Percentiles rank a stretch among this genome's conserved stretches.
These are phyloP conservation scores for Rhabdomys pumilio DNA, from an alignment of 2,797 vertebrate genomes.

Conservation along the genomic window DNA sequence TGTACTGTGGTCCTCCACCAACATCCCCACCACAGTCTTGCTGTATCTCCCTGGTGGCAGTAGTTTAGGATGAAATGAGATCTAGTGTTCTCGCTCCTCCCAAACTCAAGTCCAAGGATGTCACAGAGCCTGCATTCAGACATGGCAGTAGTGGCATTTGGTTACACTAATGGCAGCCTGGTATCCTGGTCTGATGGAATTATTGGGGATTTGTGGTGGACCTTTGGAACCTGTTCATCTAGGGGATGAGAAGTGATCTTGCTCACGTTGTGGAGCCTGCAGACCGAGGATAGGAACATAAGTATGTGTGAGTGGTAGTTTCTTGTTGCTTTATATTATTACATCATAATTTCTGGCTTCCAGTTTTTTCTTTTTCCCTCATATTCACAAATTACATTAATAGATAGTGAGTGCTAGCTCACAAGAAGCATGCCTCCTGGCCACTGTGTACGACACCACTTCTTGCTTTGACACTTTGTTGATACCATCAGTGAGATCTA, in stretches of 20 bases:
- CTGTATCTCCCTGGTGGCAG: rapidly evolving
- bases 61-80: not conserved
- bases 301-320: too few species aligned
- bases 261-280: rapidly evolving
- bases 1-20: too few species aligned
- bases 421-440: not conserved
- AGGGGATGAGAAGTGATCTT: rapidly evolving
- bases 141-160: rapidly evolving
- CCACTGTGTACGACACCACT: rapidly evolving
- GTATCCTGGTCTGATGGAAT: too few species aligned
- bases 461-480: rapidly evolving
- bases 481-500: rapidly evolving
- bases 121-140: not conserved
- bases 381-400: not conserved
- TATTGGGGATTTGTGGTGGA: not conserved
- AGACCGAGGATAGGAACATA: not conserved
- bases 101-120: not conserved
- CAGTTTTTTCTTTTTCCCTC: not conserved
- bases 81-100: not conserved
- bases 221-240: rapidly evolving
- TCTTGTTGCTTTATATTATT: not conserved
- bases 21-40: too few species aligned
- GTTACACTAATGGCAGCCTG: rapidly evolving
- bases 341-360: too few species aligned
- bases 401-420: rapidly evolving